Percentiles rank a stretch among this genome's conserved stretches.
Evolutionary conservation across 2,113 vertebrate genomes (phyloP).

Genomic region (Gymnarchus niloticus): DNA sequence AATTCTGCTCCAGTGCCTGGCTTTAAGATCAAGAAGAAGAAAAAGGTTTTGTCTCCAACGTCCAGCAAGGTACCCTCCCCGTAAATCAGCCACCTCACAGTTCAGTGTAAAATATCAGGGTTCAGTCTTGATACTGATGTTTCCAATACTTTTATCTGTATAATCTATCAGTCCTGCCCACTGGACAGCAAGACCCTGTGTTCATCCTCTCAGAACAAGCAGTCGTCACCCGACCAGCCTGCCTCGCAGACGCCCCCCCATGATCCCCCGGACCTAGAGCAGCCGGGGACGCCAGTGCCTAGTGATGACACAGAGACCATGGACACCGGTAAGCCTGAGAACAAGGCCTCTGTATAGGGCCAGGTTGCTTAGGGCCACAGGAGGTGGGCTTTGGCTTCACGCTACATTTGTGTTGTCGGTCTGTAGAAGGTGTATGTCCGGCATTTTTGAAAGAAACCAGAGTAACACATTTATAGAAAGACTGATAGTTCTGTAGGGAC

Average conservation of each 20-base stretch:
- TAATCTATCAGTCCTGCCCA: constrained; percentile 64
- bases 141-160: not conserved
- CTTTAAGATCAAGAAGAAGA: constrained; percentile 96
- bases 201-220: constrained; percentile 59
- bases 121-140: not conserved
- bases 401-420: not conserved
- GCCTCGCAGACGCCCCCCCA: constrained; percentile 41
- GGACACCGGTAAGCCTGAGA: constrained; percentile 60
- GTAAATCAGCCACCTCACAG: not conserved
- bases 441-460: not conserved
- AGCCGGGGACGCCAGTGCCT: constrained; percentile 81
- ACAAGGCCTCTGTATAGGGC: not conserved
- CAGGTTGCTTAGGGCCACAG: no score
- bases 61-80: constrained; percentile 73
- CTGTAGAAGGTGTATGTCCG: not conserved
- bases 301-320: constrained; percentile 75
- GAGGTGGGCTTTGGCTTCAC: not conserved
- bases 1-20: constrained; percentile 90
- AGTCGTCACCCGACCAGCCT: constrained; percentile 73
- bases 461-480: no score
- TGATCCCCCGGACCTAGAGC: constrained; percentile 74
- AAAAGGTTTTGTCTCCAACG: constrained; percentile 82
- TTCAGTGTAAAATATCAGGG: not conserved
- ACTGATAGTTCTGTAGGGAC: not conserved
- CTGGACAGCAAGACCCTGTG: constrained; percentile 77